phyloP scores from a whole-genome alignment of 2,888 invertebrate genomes.

The Sphaerophoria rueppellii region DNA sequence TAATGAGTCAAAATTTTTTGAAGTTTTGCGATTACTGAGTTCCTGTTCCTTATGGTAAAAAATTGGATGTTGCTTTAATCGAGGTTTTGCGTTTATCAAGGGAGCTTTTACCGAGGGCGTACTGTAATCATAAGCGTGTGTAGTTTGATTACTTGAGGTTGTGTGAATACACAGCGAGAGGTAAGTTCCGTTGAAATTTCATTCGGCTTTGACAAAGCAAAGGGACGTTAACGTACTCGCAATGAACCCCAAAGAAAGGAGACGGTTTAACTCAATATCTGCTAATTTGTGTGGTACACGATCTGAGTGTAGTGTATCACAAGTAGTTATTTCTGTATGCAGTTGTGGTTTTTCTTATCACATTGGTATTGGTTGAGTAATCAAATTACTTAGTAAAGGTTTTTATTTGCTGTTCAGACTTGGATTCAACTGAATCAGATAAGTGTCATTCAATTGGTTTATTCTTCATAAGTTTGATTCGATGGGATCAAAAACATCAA shows the following conservation, averaged over 20 bases:
- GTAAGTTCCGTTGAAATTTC: slow-evolving; percentile 27
- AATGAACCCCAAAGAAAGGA: slow-evolving; percentile 37
- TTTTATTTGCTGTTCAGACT: slow-evolving; percentile 54
- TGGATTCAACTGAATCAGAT: slow-evolving; percentile 25
- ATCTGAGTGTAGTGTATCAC: slow-evolving; percentile 24
- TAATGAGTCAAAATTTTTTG: no score
- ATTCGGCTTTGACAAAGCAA: slow-evolving; percentile 16
- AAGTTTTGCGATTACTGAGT: no score
- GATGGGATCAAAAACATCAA: background rate
- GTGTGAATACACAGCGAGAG: background rate
- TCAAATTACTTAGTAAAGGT: slow-evolving; percentile 60
- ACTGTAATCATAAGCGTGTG: no score
- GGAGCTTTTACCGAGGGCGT: no score
- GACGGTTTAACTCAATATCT: slow-evolving; percentile 61
- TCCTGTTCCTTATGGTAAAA: no score
- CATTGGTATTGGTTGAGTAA: slow-evolving; percentile 49
- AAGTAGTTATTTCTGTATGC: slow-evolving; percentile 10
- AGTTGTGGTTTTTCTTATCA: slow-evolving; percentile 46
- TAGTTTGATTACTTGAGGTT: slow-evolving; percentile 20
- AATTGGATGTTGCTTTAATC: no score
- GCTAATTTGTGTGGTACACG: slow-evolving; percentile 49
- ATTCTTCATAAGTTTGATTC: background rate
- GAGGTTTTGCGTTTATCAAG: no score
- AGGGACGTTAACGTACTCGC: background rate
- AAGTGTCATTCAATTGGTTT: slow-evolving; percentile 44